These are phyloP conservation scores for Colinus virginianus DNA, from an alignment of 2,113 vertebrate species.

Conservation along the genomic window DNA sequence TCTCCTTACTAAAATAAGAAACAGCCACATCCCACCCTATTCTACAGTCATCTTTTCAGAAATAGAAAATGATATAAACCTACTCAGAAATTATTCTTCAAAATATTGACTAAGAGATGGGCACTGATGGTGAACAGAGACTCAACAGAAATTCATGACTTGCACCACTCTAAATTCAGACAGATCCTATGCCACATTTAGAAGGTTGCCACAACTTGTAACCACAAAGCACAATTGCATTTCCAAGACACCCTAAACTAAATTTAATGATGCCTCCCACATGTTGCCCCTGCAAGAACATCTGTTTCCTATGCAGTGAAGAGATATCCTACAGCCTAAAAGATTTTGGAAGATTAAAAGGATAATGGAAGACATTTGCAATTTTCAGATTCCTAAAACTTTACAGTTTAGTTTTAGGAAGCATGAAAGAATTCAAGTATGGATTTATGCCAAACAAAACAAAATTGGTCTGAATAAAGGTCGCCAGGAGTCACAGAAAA, in stretches of 20 bases:
- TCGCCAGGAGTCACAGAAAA: background rate
- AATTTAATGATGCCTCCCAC: background rate
- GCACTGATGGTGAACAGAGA: background rate
- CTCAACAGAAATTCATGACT: background rate
- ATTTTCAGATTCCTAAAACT: background rate
- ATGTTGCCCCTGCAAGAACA: background rate
- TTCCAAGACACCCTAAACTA: background rate
- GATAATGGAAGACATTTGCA: conserved; percentile 10
- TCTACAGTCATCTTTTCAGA: background rate
- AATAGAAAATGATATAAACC: background rate
- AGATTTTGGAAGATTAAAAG: background rate
- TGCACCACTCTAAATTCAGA: background rate
- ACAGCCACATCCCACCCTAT: background rate
- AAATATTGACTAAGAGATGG: background rate
- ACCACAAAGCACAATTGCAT: background rate
- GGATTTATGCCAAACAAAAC: background rate
- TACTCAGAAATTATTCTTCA: background rate
- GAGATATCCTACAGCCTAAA: background rate
- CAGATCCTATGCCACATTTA: rapidly evolving
- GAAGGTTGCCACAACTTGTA: background rate
- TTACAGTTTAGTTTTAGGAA: background rate
- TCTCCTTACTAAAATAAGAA: background rate
- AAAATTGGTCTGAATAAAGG: background rate
- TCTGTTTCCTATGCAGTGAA: conserved; percentile 14
- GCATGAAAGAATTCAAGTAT: background rate